Evolutionary conservation across 2,797 vertebrate species (phyloP).

Genomic region (Falco biarmicus): DNA sequence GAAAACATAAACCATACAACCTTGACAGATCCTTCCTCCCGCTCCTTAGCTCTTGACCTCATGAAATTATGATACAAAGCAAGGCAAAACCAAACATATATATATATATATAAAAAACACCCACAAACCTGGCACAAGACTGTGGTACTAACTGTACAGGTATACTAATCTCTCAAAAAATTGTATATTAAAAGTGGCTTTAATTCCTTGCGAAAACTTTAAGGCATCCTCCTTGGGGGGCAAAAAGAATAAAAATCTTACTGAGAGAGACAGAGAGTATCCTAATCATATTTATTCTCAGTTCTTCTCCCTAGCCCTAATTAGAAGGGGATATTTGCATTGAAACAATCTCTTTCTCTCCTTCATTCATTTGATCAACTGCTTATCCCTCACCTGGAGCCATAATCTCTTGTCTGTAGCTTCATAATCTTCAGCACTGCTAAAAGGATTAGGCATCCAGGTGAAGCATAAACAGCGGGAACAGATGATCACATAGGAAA

Average conservation of each 20-base stretch:
- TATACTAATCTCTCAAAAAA: neutral
- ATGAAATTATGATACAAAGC: neutral
- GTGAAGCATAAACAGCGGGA: slow-evolving; percentile 53
- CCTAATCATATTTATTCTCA: neutral
- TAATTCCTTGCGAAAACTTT: neutral
- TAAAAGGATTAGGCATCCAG: slow-evolving; percentile 57
- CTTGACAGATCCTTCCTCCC: neutral
- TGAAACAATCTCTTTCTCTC: slow-evolving; percentile 53
- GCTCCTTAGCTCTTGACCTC: neutral
- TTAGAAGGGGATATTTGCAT: slow-evolving; percentile 32
- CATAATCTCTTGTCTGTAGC: slow-evolving; percentile 50
- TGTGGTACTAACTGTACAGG: neutral
- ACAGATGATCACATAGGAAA: slow-evolving; percentile 9
- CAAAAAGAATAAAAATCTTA: neutral
- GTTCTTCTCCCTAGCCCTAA: neutral
- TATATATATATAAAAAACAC: neutral
- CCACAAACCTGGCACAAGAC: neutral
- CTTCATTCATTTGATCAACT: slow-evolving; percentile 51
- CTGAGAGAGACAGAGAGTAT: neutral
- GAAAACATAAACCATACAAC: neutral
- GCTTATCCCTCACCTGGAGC: slow-evolving; percentile 59
- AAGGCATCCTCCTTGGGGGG: neutral
- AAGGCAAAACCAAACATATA: neutral
- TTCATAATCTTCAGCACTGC: slow-evolving; percentile 36
- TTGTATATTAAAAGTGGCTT: neutral